Base-by-base conservation (phyloP, 2,797 vertebrate genomes). In the Selene dorsalis region DNA sequence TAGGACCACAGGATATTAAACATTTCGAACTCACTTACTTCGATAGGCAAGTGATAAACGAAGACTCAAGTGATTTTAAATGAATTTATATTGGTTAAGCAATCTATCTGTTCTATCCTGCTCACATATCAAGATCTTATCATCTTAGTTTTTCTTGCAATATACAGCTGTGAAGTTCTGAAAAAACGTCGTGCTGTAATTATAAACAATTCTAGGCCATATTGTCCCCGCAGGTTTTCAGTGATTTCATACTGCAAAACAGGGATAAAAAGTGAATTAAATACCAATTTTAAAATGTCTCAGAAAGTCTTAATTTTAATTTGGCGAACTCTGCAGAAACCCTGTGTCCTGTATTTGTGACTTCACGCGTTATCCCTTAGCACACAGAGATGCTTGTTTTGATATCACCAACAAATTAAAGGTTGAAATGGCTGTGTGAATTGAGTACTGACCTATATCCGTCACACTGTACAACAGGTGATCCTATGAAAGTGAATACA, bases 381-480 rank as follows among this genome's bases (percentile, higher is more conserved):
- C 87, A 88, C 93, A 47, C 82, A 93, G 92, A 91, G 92, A 92
- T 88, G 86, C 87, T 89, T 61, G 88, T 93, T 94, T 95, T 93
- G 93, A 92, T 89, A 90, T 53, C 18, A 83, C 66, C 73, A 77
- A 69, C 74, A 82, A 89, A 78, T 91, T 69, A 87, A 79, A 91
- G 89, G 87, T 70, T 84, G 61, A 55, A 69, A 74, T 55, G 82
- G 69, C 74, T 85, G 80, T 78, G 87, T 90, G 92, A 91, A 93
- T 93, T 93, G 89, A 84, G 92, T 79, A 69, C 85, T 90, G 90
- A 90, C 87, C 93, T 91, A 88, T 4, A 93, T 94, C 89, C 73
- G 76, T 87, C 86, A 83, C 85, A 88, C 89, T 86, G 84, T 84
- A 67, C 86, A 91, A 93, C 93, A 93, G 88, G 83, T 93, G 92